Evolutionary conservation across 2,797 vertebrate genomes (phyloP), one percentile per base, ranked within the genome.

Genomic region (Varecia variegata): DNA sequence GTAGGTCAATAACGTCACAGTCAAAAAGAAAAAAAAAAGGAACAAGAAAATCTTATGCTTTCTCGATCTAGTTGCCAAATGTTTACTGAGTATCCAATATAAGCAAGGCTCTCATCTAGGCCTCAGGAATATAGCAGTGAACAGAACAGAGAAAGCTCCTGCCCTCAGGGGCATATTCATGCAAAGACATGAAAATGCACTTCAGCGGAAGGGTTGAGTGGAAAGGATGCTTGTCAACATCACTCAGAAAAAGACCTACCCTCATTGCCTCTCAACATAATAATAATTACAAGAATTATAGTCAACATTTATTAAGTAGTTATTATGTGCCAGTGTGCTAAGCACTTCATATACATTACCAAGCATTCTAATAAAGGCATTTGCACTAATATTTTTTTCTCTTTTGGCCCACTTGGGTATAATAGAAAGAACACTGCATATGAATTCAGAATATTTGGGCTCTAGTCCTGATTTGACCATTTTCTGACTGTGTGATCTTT

Each of bases 71-170:
- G 3, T 45, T n/a, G 15, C 27, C 45, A 86, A 68, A 40, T 20
- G 20, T 47, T 80, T 89, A n/a, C n/a, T 74, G 79, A 92, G 65
- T 45, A 82, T 23, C 58, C 52, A 38, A 54, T n/a, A 13, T 30
- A 54, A 62, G 13, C 14, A 88, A 77, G 43, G 32, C 27, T 65
- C 18, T 56, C 67, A 54, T 18, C 52, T 5, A 23, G 14, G 50
- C 11, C 23, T 81, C 74, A n/a, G 35, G 68, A 68, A n/a, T 7
- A 47, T 1, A n/a, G 6, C 25, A n/a, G n/a, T 43, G 30, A 65
- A 14, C 15, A 12, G 25, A 45, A 60, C 43, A 32, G 13, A 87
- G 23, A 38, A 11, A 47, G 32, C 2, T 7, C 17, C n/a, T 52
- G n/a, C 58, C n/a, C 13, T 74, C 32, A 0, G 15, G 14, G n/a